A percentile compares a stretch with the other conserved stretches of the same genome.
These are phyloP conservation scores for Lingula anatina DNA, from an alignment of 2,888 invertebrate genomes.

Conservation along the genomic window DNA sequence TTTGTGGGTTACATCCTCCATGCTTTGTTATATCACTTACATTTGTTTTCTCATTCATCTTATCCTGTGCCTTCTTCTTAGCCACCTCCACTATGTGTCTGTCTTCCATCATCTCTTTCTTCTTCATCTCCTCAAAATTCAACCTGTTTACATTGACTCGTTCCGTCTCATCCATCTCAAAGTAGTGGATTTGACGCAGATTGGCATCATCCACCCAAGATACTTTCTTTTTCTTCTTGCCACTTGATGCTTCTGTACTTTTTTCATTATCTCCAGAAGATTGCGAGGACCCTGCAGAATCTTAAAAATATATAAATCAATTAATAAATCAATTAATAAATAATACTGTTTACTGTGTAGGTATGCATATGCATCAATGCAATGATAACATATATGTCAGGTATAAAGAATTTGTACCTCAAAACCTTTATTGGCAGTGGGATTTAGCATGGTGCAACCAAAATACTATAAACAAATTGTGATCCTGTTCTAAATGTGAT, in stretches of 20 bases:
- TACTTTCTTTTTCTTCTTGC: conserved; percentile 61
- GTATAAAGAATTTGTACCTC: too few species aligned
- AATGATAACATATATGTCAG: too few species aligned
- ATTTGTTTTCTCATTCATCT: conserved; percentile 68
- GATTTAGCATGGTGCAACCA: too few species aligned
- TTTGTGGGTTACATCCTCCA: too few species aligned
- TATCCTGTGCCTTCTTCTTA: conserved; percentile 44
- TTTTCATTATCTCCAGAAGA: too few species aligned
- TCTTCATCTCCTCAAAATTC: conserved; percentile 82
- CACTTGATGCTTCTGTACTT: too few species aligned
- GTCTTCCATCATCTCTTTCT: conserved; percentile 81
- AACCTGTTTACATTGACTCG: conserved; percentile 82
- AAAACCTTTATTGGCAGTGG: too few species aligned
- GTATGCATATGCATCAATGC: too few species aligned
- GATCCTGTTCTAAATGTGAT: too few species aligned
- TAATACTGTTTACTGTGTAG: background rate
- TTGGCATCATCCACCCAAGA: conserved; percentile 77
- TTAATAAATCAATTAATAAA: background rate
- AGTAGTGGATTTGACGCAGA: conserved; percentile 78
- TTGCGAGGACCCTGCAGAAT: too few species aligned
- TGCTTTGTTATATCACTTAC: conserved; percentile 26
- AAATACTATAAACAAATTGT: too few species aligned
- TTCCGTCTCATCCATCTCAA: conserved; percentile 93
- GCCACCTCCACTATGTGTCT: conserved; percentile 53
- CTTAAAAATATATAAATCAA: background rate